Base-by-base conservation (phyloP, 2,113 vertebrate species). In the human (Homo sapiens) region DNA sequence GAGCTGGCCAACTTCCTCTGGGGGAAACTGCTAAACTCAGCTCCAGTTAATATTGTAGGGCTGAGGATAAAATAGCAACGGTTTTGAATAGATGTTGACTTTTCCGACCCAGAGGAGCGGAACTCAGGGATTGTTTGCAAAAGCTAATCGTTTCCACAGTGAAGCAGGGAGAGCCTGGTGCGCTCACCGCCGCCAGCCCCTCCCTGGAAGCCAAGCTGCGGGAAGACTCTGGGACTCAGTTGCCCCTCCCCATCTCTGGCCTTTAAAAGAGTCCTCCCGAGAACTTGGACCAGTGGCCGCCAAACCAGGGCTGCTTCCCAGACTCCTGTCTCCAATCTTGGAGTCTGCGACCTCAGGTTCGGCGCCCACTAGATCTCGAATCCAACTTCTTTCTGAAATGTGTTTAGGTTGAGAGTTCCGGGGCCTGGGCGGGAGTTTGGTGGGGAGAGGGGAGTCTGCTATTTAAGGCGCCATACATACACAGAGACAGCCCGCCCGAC, bases 101-200 rank as follows among this genome's bases (percentile, higher is more conserved):
- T 97, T 97, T 96, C 82, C 14, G 50, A 93, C 95, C 96, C 84
- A 96, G 82, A 96, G 96, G 96, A 97, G 87, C 27, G 2, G 96
- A 96, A 97, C 95, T 97, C 57, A 9, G 45, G n/a, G 66, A 85
- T 96, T 97, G 92, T 97, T 98, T 96, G 90, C 90, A 80, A 59
- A 97, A 96, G 87, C 81, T 85, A 97, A 96, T 96, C 57, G 48
- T 96, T 95, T 94, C 38, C 45, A 18, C 38, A 0, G 13, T 95
- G 96, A 96, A 87, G 38, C 38, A 7, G 25, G 13, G 76, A 20
- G 2, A 84, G 52, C 22, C 80, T 32, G 50, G 8, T 14, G n/a
- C 5, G 22, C 45, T 88, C 10, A 1, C 48, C 1, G 8, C 57
- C 22, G 6, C n/a, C 1, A 20, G 16, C 18, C 45, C 35, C 72